These are phyloP conservation scores for Catharus ustulatus DNA, from an alignment of 2,797 vertebrate genomes.

Conservation along the genomic window DNA sequence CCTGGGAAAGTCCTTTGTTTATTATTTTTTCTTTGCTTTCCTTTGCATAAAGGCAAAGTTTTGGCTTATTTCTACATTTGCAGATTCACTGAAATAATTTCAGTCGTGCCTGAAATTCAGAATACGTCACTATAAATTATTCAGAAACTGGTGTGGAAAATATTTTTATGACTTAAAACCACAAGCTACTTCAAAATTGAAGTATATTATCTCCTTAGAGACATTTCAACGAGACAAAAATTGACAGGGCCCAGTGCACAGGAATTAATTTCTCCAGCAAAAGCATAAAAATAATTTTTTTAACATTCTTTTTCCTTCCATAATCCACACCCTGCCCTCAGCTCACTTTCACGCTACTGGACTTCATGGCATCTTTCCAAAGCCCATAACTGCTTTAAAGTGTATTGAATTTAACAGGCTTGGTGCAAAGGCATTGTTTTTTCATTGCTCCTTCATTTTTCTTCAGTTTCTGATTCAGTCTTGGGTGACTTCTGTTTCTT, in stretches of 20 bases:
- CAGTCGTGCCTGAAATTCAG: not conserved
- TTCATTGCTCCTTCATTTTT: not conserved
- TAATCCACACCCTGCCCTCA: not conserved
- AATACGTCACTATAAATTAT: not conserved
- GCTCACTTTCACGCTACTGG: not conserved
- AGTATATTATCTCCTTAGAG: not conserved
- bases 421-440: not conserved
- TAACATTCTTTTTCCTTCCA: not conserved
- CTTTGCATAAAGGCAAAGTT: not conserved
- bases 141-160: not conserved
- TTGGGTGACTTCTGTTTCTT: not conserved
- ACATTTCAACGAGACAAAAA: not conserved
- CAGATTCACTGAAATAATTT: not conserved
- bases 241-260: not conserved
- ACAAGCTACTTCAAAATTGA: not conserved
- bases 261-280: not conserved
- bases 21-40: not conserved
- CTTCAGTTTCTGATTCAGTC: not conserved
- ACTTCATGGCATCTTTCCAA: not conserved
- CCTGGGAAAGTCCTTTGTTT: slow-evolving; percentile 18
- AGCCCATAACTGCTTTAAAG: not conserved
- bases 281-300: not conserved
- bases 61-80: not conserved
- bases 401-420: not conserved
- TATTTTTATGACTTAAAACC: not conserved